phyloP scores from a whole-genome alignment of 2,888 invertebrate genomes.

The Oligia fasciuncula region DNA sequence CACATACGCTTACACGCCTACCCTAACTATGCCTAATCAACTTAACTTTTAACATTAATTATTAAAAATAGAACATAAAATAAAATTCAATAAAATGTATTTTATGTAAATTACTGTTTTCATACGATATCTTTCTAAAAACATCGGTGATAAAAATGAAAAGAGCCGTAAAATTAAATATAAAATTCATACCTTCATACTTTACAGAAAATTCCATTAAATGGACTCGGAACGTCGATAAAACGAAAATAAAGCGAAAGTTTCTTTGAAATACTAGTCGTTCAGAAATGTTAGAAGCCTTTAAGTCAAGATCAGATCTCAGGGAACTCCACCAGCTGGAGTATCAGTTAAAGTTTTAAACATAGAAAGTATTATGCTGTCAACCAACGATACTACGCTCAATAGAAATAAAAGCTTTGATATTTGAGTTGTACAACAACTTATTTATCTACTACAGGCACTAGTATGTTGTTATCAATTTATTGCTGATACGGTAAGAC shows the following conservation, averaged over 20 bases:
- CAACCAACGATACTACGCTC: constrained; percentile 5
- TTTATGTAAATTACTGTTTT: constrained; percentile 17
- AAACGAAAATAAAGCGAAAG: constrained; percentile 38
- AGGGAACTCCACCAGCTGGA: constrained; percentile 21
- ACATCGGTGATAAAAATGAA: constrained; percentile 22
- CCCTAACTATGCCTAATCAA: neutral
- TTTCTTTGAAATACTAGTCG: constrained; percentile 46
- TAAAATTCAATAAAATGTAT: constrained; percentile 8
- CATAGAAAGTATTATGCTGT: constrained; percentile 24
- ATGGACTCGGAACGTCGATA: constrained; percentile 21
- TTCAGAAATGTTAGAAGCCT: constrained; percentile 33
- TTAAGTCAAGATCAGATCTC: constrained; percentile 37
- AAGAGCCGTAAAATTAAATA: constrained; percentile 32
- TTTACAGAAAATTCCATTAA: constrained; percentile 24
- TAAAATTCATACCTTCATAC: constrained; percentile 20
- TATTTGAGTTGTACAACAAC: constrained; percentile 32
- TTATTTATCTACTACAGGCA: constrained; percentile 37
- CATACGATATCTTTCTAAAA: constrained; percentile 8
- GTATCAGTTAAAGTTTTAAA: constrained; percentile 20
- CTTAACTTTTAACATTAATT: neutral
- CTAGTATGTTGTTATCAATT: constrained; percentile 69
- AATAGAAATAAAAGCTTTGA: constrained; percentile 41
- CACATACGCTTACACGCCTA: too few species aligned
- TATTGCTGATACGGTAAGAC: constrained; percentile 70
- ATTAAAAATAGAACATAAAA: constrained; percentile 11